Evolutionary conservation across 2,797 vertebrate species (phyloP), one percentile per base, ranked within the genome.

Genomic region (Muscicapa striata): DNA sequence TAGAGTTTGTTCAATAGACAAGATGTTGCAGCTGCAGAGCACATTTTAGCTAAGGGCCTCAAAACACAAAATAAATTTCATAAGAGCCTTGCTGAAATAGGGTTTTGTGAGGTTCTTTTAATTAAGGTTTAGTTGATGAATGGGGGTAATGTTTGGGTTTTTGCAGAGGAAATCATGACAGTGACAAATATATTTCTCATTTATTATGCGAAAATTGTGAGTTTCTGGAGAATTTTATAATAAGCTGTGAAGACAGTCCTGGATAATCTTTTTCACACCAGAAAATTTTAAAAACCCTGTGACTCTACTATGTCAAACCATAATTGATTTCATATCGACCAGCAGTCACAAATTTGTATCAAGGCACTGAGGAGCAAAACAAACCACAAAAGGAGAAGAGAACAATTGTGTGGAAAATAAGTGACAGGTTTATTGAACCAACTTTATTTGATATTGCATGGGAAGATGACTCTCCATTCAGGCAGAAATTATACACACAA

Each of bases 11-110:
- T 80, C 62, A 78, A 41, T 29, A 90, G 87, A 69, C 18, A 78
- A 74, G 41, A 21, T 70, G 63, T 80, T 89, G 45, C 72, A 92
- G 78, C 84, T 92, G 89, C 68, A 78, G 22, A 93, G n/a, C 66
- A 90, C 16, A 59, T 88, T 91, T 85, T 61, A 83, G 54, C 52
- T 43, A 29, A 80, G 27, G 20, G 15, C 55, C 46, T 87, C 34
- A 55, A 92, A 92, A 82, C 17, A 36, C 34, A 40, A 90, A 90
- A 83, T n/a, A 66, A 66, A 55, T 84, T 88, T 67, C 70, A 76
- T 9, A 51, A 70, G 15, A 91, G 32, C 32, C 77, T 91, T 93
- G 79, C 51, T 78, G 73, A 78, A 62, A 64, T 0, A 68, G 9
- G 18, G n/a, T 69, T 90, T 75, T 83, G 15, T 58, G 54, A 75